Conservation (phyloP, 1,140 invertebrate species). For the Streblospio benedicti region DNA sequence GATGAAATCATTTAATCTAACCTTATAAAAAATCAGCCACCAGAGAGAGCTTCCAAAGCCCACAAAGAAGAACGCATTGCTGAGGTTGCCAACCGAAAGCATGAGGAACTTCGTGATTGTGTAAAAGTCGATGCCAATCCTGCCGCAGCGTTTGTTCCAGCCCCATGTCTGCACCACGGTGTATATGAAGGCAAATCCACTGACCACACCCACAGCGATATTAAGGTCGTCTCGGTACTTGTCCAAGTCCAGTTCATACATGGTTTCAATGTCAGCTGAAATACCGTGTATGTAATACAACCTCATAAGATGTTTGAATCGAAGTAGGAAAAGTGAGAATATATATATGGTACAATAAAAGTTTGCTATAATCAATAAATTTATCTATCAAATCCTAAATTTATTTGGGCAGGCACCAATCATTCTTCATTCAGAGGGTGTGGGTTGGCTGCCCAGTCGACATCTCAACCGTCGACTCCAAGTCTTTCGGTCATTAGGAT, state of each 20-base stretch:
- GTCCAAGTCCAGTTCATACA: conserved; percentile 51
- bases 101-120: conserved; percentile 59
- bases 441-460: too few relatives aligned
- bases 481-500: too few relatives aligned
- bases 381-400: too few relatives aligned
- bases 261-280: conserved; percentile 53
- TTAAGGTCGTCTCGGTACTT: conserved; percentile 46
- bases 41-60: conserved; percentile 57
- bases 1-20: too few relatives aligned
- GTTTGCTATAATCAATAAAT: too few relatives aligned
- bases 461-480: too few relatives aligned
- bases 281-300: too few relatives aligned
- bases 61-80: conserved; percentile 62
- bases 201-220: conserved; percentile 57
- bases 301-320: too few relatives aligned
- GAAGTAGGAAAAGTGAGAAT: too few relatives aligned
- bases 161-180: conserved; percentile 59
- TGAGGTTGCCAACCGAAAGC: conserved; percentile 54
- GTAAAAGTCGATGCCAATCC: conserved; percentile 43
- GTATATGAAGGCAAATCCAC: conserved; percentile 54
- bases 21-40: conserved; percentile 65
- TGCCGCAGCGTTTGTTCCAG: conserved; percentile 49
- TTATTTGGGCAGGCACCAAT: too few relatives aligned
- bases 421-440: too few relatives aligned
- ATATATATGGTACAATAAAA: too few relatives aligned